Evolutionary conservation across 2,797 vertebrate species (phyloP).

Genomic region (Eulemur albifrons): DNA sequence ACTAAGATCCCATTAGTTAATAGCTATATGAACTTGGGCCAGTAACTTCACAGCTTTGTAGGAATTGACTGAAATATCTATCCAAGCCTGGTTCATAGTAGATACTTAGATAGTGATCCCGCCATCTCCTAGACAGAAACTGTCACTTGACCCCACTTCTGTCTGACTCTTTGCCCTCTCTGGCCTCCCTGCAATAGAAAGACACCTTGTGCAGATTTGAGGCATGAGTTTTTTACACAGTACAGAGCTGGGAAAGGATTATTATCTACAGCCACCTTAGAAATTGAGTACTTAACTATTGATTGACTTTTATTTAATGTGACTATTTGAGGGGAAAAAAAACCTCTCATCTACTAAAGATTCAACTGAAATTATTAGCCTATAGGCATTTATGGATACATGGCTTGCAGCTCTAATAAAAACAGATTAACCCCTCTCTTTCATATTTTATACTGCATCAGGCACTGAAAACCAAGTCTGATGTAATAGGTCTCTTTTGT

Average conservation of each 20-base stretch:
- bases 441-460: slow-evolving; percentile 77
- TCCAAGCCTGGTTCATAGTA: not conserved
- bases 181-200: not conserved
- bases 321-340: slow-evolving; percentile 3
- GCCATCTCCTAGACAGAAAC: not conserved
- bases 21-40: not conserved
- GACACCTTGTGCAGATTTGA: not conserved
- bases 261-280: slow-evolving; percentile 9
- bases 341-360: slow-evolving; percentile 62
- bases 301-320: slow-evolving; percentile 72
- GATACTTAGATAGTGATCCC: not conserved
- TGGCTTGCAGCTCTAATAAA: slow-evolving; percentile 71
- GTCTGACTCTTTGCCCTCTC: not conserved
- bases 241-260: not conserved
- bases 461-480: slow-evolving; percentile 73
- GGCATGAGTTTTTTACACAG: not conserved
- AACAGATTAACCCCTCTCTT: slow-evolving; percentile 75
- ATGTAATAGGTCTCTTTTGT: slow-evolving; percentile 79
- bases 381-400: slow-evolving; percentile 74
- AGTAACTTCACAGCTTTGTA: not conserved
- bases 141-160: not conserved
- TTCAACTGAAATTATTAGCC: slow-evolving; percentile 79
- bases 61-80: not conserved
- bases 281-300: slow-evolving; percentile 41
- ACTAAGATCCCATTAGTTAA: not conserved